These are phyloP conservation scores for Lepidonotus clava DNA, from an alignment of 2,888 invertebrate species.

Conservation along the genomic window DNA sequence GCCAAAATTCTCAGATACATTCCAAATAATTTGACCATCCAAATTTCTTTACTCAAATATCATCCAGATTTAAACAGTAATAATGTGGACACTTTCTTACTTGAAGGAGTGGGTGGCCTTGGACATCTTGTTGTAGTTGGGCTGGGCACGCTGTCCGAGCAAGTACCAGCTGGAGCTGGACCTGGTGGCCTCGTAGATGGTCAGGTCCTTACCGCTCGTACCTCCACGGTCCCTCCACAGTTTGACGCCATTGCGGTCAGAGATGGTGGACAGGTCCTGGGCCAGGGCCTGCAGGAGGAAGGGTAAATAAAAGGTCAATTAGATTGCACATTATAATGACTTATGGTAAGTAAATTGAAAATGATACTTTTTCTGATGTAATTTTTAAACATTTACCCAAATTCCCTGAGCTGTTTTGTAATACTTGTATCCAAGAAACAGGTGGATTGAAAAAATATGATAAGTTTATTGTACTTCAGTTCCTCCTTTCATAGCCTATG, in stretches of 20 bases:
- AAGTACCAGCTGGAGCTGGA: slow-evolving; percentile 19
- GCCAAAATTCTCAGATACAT: not conserved
- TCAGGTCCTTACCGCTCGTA: slow-evolving; percentile 19
- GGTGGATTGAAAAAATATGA: not conserved
- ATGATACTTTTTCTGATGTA: not conserved
- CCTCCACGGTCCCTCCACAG: slow-evolving; percentile 46
- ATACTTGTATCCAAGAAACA: not conserved
- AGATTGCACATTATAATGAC: not conserved
- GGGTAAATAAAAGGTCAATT: not conserved
- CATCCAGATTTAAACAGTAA: not conserved
- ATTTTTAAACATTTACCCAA: not conserved
- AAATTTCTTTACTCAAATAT: not conserved
- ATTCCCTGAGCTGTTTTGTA: not conserved
- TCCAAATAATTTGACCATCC: not conserved
- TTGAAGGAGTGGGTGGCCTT: slow-evolving; percentile 28
- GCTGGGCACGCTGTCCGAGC: slow-evolving; percentile 36
- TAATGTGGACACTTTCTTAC: not conserved
- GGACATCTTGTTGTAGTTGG: not conserved
- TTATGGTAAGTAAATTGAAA: not conserved
- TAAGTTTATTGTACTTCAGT: too few relatives aligned
- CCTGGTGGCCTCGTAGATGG: not conserved
- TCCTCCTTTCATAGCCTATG: too few relatives aligned
- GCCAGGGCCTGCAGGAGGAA: slow-evolving; percentile 9
- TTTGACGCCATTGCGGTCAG: not conserved
- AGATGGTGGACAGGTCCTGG: not conserved